Evolutionary conservation across 2,113 vertebrate genomes (phyloP).

Genomic region (Panthera tigris): DNA sequence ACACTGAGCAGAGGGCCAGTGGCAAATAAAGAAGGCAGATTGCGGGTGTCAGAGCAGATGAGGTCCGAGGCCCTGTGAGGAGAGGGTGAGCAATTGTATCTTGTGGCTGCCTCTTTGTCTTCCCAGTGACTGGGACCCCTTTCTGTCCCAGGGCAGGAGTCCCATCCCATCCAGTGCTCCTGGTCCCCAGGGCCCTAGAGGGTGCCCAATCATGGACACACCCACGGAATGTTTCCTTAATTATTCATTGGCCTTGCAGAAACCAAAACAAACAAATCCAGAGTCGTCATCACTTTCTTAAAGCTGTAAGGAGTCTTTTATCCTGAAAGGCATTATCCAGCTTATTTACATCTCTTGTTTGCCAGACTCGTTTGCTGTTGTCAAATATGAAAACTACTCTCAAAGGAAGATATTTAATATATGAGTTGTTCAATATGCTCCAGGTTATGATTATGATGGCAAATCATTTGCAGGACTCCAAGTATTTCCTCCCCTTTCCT

Average conservation of each 20-base stretch:
- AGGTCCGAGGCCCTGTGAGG: neutral
- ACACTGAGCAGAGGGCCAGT: neutral
- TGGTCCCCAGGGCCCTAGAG: neutral
- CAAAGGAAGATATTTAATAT: neutral
- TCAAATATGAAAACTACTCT: neutral
- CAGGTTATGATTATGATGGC: neutral
- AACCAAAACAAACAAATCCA: neutral
- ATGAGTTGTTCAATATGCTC: neutral
- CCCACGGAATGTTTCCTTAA: neutral
- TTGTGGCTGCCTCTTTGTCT: neutral
- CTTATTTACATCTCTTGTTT: neutral
- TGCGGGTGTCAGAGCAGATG: neutral
- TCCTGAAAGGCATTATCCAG: neutral
- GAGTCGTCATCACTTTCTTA: neutral
- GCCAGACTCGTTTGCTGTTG: neutral
- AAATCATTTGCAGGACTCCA: neutral
- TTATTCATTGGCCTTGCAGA: neutral
- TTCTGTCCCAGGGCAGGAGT: neutral
- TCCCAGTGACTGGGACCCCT: neutral
- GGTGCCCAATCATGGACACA: neutral
- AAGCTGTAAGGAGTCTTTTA: neutral
- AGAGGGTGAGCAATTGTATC: neutral
- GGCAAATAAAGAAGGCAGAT: neutral
- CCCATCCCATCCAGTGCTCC: neutral
- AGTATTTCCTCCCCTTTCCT: neutral